A percentile compares a stretch with the other conserved stretches of the same genome.
Conservation (phyloP, 2,797 vertebrate species). For the Malurus splendens region DNA sequence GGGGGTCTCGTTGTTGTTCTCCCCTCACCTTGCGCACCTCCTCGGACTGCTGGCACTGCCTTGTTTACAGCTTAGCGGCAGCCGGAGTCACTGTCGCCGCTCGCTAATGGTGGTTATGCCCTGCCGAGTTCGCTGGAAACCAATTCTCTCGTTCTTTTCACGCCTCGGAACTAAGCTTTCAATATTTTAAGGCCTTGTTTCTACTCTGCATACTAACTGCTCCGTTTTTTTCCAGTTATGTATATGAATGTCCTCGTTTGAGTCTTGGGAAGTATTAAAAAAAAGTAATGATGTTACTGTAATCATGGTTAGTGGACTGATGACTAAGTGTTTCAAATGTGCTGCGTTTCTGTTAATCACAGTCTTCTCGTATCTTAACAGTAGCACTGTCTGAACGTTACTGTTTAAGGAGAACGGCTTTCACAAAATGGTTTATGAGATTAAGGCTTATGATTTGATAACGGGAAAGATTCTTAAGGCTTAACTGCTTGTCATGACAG, state of each 20-base stretch:
- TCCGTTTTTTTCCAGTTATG: neutral
- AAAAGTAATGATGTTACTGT: neutral
- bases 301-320: neutral
- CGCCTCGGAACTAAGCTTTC: neutral
- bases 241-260: neutral
- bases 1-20: neutral
- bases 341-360: neutral
- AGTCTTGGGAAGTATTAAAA: neutral
- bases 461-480: neutral
- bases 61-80: rapidly evolving
- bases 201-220: rapidly evolving
- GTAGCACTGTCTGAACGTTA: neutral
- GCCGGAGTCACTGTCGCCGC: rapidly evolving
- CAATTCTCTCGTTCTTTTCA: rapidly evolving
- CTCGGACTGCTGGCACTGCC: rapidly evolving
- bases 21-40: rapidly evolving
- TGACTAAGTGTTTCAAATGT: neutral
- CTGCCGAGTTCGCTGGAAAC: neutral
- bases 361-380: neutral
- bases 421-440: neutral
- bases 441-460: neutral
- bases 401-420: neutral
- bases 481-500: neutral
- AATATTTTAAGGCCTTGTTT: neutral
- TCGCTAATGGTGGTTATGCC: neutral